Base-by-base conservation (phyloP, 1,140 invertebrate genomes). In the Drosophila micromelanica region DNA sequence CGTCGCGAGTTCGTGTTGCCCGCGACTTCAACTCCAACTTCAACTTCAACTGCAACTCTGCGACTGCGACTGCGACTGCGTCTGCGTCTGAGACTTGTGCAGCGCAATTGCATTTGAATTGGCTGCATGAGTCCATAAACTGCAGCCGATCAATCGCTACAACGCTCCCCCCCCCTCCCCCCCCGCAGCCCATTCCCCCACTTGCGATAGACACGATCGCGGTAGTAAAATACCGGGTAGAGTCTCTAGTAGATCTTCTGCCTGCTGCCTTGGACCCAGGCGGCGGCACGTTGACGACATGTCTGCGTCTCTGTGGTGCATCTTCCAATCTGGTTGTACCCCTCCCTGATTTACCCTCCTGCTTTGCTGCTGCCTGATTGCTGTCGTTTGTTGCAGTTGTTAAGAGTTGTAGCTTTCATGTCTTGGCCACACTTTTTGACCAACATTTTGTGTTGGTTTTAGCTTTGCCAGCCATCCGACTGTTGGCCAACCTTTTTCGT, bases 51-150 rank as follows among this genome's bases (percentile, higher is more conserved):
- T 60, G 2, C 17, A 7, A 60, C 49, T 49, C 9, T 45, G 27
- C 20, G 13, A 64, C 43, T 60, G 2, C 17, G 6, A 55, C 49
- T 49, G n/a, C n/a, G n/a, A n/a, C n/a, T n/a, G 8, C 17, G 15
- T 42, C 30, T 51, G 7, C 49, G 15, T 30, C 54, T 42, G 61
- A 37, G 37, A 67, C 62, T 70, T 46, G 68, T 68, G 63, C 73
- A 76, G 73, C 89, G 73, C 89, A 90, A 91, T 91, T 91, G 89
- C 90, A 91, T 85, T 89, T 85, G 89, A 91, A 91, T 91, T 91
- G 89, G 90, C 80, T 81, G 78, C 84, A 89, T 91, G 89, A 91
- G 89, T 91, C 89, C 89, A 91, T 91, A 91, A 91, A 91, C 80
- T 91, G 80, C 84, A 91, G 89, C 80, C 89, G 89, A 91, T 91